Percentiles rank a stretch among this genome's conserved stretches.
Conservation (phyloP, 2,888 invertebrate genomes). For the Melieria picta region DNA sequence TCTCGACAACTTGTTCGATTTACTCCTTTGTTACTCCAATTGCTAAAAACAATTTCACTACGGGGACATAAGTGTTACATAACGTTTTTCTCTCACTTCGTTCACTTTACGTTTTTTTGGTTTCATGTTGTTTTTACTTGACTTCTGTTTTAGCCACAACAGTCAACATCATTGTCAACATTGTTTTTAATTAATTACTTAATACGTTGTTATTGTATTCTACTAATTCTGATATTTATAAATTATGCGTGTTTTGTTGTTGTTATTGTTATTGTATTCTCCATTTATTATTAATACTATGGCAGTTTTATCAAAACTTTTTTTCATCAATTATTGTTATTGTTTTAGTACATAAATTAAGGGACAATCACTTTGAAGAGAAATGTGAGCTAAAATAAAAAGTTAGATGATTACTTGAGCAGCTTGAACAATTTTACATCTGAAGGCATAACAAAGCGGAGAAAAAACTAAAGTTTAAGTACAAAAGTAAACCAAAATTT, state of each 20-base stretch:
- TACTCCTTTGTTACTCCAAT: constrained; percentile 6
- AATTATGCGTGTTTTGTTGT: constrained; percentile 47
- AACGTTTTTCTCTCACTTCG: not conserved
- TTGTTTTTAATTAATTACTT: constrained; percentile 8
- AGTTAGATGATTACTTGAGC: not conserved
- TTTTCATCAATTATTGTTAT: not conserved
- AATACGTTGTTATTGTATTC: constrained; percentile 3
- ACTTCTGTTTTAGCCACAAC: not conserved
- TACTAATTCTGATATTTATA: constrained; percentile 42
- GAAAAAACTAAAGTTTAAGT: no score
- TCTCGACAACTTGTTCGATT: not conserved
- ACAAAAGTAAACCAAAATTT: no score
- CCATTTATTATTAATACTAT: constrained; percentile 27
- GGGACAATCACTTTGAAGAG: not conserved
- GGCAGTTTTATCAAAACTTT: constrained; percentile 32
- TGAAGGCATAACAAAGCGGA: no score
- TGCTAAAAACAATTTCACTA: constrained; percentile 33
- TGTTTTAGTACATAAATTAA: not conserved
- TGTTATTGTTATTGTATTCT: constrained; percentile 35
- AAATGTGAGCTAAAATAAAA: not conserved
- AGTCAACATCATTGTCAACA: not conserved
- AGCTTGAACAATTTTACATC: no score
- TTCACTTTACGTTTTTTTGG: constrained; percentile 1
- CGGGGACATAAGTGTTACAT: constrained; percentile 11
- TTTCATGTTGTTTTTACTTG: constrained; percentile 3